Conservation (phyloP, 2,113 vertebrate species). For the Calypte anna region DNA sequence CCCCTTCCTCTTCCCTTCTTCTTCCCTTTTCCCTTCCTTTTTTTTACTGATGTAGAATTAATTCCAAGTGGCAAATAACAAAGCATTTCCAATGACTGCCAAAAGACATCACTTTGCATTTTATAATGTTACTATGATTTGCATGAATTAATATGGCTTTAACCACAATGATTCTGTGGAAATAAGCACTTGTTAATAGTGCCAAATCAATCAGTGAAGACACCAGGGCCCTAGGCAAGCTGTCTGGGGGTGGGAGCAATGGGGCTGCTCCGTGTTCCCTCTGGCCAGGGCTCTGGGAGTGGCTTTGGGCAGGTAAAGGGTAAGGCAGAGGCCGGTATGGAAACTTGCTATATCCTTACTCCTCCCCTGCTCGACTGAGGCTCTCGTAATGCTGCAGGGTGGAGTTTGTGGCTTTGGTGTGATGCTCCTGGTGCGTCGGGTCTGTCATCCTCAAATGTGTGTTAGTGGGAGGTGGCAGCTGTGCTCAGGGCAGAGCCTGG, state of each 20-base stretch:
- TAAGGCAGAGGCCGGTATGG: too few relatives aligned
- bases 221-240: fast-evolving
- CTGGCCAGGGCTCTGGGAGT: fast-evolving
- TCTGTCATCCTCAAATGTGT: fast-evolving
- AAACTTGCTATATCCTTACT: not conserved
- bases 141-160: not conserved
- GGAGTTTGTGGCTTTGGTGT: not conserved
- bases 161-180: not conserved
- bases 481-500: not conserved
- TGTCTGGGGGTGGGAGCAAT: fast-evolving
- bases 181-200: not conserved
- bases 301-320: not conserved
- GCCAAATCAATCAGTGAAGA: not conserved
- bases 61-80: not conserved
- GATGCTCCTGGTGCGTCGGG: fast-evolving
- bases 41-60: not conserved
- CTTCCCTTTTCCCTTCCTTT: not conserved
- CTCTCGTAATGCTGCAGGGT: not conserved
- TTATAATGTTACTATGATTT: constrained; percentile 8
- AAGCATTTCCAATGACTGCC: not conserved
- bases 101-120: not conserved
- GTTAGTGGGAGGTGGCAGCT: not conserved
- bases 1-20: too few relatives aligned
- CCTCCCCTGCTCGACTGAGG: not conserved
- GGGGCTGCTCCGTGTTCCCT: not conserved